These are phyloP conservation scores for Saturnia japonica DNA, from an alignment of 2,888 invertebrate species.

Conservation along the genomic window DNA sequence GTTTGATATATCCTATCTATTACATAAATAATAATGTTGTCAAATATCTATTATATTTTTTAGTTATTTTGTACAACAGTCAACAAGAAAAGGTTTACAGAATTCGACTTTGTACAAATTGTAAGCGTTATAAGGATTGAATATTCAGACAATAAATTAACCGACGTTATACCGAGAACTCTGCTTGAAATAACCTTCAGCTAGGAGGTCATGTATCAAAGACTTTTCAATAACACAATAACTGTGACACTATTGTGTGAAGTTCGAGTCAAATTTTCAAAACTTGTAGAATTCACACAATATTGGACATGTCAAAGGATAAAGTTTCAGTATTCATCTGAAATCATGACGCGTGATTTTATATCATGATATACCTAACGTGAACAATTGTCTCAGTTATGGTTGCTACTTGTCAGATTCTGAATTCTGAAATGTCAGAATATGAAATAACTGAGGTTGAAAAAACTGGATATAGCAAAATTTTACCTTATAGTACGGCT, in stretches of 20 bases:
- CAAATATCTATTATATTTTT: no score
- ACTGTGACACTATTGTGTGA: constrained; percentile 21
- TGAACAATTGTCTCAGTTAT: not conserved
- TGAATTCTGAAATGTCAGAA: not conserved
- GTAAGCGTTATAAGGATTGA: not conserved
- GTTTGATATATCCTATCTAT: no score
- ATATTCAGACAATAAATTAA: not conserved
- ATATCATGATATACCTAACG: not conserved
- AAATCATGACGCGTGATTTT: not conserved
- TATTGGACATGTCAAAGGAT: constrained; percentile 17
- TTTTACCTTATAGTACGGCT: not conserved
- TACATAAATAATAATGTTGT: no score
- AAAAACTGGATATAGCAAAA: not conserved
- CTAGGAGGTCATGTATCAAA: constrained; percentile 30
- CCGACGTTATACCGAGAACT: not conserved
- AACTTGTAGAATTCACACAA: constrained; percentile 25
- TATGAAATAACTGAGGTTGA: not conserved
- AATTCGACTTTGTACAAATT: not conserved
- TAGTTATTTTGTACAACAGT: no score
- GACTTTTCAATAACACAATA: constrained; percentile 30
- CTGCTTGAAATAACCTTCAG: constrained; percentile 27
- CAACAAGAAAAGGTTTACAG: not conserved
- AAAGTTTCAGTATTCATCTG: not conserved
- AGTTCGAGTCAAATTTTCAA: constrained; percentile 27
- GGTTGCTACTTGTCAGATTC: not conserved